Evolutionary conservation across 2,888 invertebrate species (phyloP), one percentile per base, ranked within the genome.

Genomic region (Sphecodes monilicornis): DNA sequence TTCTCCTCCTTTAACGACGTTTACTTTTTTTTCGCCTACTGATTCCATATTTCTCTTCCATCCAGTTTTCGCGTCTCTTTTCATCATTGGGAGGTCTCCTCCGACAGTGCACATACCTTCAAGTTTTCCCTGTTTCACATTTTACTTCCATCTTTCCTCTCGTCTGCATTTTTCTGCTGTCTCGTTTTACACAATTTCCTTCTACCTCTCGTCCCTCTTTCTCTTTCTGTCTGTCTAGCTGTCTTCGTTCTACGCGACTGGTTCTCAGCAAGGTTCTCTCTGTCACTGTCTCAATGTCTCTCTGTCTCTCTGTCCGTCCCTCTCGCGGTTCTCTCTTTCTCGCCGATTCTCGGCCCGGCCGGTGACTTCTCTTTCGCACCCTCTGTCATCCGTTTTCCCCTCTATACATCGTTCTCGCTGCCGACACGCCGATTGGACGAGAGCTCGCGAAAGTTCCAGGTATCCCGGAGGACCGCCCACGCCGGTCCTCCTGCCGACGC

Each of bases 401-500:
- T 86, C 80, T 79, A 13, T 82, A 78, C 77, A 60, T 72, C 80
- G 82, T 80, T 82, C 87, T 84, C 85, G 71, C 85, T 81, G 84
- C 78, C 85, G 85, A 85, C 87, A 81, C 89, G 86, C 88, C 86
- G 87, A 93, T 94, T 94, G 94, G 94, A 88, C 90, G 91, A 80
- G 91, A 92, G 91, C 92, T 93, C 91, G 92, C 91, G 91, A 93
- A 93, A 93, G 92, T 93, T 93, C 91, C 93, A 93, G 93, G 93
- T 93, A 92, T 89, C 88, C 90, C 89, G 86, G 86, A 91, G 93
- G 88, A 91, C 91, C 93, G 93, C 93, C 93, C 92, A 93, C 91
- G 87, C 85, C 89, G 91, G 88, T 90, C 88, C 88, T 89, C 85
- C 85, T 80, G 86, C 87, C 57, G 57, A 57, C 57, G 57, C 26